Base-by-base conservation (phyloP, 2,888 invertebrate genomes). In the Perizoma flavofasciatum region DNA sequence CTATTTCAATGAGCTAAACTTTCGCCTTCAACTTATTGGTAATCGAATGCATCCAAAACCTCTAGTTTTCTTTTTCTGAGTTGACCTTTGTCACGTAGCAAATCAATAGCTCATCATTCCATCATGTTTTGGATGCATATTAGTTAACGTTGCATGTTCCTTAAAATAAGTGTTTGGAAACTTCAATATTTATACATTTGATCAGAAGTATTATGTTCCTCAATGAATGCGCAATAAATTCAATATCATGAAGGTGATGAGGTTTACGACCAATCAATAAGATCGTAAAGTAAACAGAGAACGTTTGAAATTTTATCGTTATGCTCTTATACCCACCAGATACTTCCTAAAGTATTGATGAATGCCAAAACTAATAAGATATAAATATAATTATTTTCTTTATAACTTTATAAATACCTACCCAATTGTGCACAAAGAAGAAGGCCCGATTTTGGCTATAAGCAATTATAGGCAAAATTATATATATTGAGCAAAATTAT, bases 181-280 rank as follows among this genome's bases (percentile, higher is more conserved):
- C 5, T 22, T 35, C 1, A 22, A 7, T 40, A 9, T 9, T 40
- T 9, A 40, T 9, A 5, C 32, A 8, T 22, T 11, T 45, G 10
- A 45, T 37, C 37, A 37, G 37, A 1, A 37, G 7, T 22, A 37
- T 37, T 7, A 6, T 37, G 37, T 37, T 37, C 37, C 9, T 41
- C 10, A 41, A n/a, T 41, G 41, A 41, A 41, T 41, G n/a, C 5
- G n/a, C 9, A 33, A 52, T 48, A 8, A 45, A 34, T 32, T 50
- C 47, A 41, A 40, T 43, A 60, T 44, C 48, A 66, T 35, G 55
- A 59, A 72, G 7, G 64, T 63, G 67, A 62, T 73, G 50, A 63
- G 45, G 55, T 75, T 77, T 74, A 79, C 70, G 73, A 75, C 56
- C 61, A 70, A 69, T 69, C 69, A 67, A 73, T 67, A 73, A 69